Evolutionary conservation across 2,797 vertebrate genomes (phyloP), one percentile per base, ranked within the genome.

Genomic region (Forpus xanthops): DNA sequence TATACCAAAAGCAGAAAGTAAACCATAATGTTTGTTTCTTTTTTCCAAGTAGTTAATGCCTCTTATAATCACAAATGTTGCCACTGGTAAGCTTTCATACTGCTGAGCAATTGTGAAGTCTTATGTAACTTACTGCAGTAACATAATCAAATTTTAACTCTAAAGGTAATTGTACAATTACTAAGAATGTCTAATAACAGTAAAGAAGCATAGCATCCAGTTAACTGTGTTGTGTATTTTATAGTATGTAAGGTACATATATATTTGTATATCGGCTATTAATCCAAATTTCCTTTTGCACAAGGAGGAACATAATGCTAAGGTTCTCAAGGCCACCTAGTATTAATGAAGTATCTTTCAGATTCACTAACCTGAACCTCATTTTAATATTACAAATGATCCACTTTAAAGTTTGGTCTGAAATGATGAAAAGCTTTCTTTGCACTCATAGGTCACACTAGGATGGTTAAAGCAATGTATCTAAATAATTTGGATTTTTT

Each of bases 281-380:
- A 72, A 65, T 90, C 66, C 76, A 84, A 39, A 30, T 76, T 95
- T 62, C 25, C 31, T 89, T 95, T 96, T 93, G 77, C 86, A 86
- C 25, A 41, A 73, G 31, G 79, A 93, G 30, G 41, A 90, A 71
- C 45, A 66, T 87, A 93, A 76, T 65, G 67, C 65, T 90, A 42
- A 92, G 30, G 49, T 56, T 84, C 15, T 90, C 31, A 60, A 79
- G 33, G 13, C 50, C 52, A n/a, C 20, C 18, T 44, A 50, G 37
- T 79, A 39, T 71, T 91, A 73, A 50, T 61, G 39, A 81, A 86
- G 11, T 65, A 23, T 73, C 67, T 82, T 90, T 87, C 49, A 77
- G 35, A 37, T 87, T 95, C 27, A 41, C 10, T 89, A 74, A 78
- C 13, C 11, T 89, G 71, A 87, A 47, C 39, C 15, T 81, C 5